These are phyloP conservation scores for Candoia aspera DNA, from an alignment of 2,113 vertebrate genomes.

Conservation along the genomic window DNA sequence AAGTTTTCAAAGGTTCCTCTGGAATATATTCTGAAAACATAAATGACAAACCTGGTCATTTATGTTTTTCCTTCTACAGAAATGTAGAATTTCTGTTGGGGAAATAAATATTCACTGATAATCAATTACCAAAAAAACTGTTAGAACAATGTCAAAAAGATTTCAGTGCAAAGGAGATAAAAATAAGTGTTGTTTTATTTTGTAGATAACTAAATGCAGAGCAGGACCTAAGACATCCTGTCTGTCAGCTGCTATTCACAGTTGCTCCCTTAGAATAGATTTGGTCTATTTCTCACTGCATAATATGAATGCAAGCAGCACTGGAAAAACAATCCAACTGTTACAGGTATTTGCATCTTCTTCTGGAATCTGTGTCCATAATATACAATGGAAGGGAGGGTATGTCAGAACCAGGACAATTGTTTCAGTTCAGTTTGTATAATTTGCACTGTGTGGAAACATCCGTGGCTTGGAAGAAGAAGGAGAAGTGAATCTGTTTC, in stretches of 20 bases:
- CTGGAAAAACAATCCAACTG: neutral
- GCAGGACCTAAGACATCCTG: rapidly evolving
- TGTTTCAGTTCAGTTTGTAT: neutral
- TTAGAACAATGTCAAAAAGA: neutral
- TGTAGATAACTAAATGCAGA: rapidly evolving
- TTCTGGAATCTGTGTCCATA: neutral
- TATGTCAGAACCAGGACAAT: neutral
- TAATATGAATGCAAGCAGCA: neutral
- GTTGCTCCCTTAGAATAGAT: neutral
- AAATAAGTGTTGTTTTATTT: neutral
- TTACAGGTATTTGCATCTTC: neutral
- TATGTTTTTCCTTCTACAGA: neutral
- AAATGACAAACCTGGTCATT: no score
- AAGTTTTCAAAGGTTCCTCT: neutral
- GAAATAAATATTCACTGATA: neutral
- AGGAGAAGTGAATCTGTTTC: neutral
- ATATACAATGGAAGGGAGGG: neutral
- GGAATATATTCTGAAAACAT: neutral
- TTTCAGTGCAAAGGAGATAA: neutral
- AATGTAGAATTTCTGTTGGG: neutral
- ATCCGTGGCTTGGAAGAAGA: neutral
- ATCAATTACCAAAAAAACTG: neutral
- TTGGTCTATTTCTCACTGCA: neutral
- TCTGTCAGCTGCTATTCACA: constrained; percentile 14
- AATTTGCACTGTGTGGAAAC: neutral